Base-by-base conservation (phyloP, 2,797 vertebrate genomes). In the Peromyscus aztecus region DNA sequence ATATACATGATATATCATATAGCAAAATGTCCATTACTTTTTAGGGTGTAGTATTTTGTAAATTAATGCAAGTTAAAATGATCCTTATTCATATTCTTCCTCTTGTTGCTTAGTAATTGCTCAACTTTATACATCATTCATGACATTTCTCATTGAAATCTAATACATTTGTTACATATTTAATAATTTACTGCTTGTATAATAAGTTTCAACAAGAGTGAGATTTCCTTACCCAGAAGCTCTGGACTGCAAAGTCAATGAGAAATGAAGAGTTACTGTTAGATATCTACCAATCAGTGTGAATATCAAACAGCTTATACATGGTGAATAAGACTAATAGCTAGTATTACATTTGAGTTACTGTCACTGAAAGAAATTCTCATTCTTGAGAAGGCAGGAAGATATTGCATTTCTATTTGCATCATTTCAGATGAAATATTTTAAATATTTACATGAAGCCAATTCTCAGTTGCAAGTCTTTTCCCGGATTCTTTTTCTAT, bases 381-480 rank as follows among this genome's bases (percentile, higher is more conserved):
- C 24, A 34, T 85, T 76, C 57, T 57, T 43, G 21, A 52, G 80
- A 88, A 81, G 11, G 34, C 37, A 46, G 29, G 17, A 4, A 88
- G 4, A 14, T 78, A 69, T 61, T 92, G 1, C 2, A 69, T 19
- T 93, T 37, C 11, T 91, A 19, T 19, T 21, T 85, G 5, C n/a
- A 94, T 10, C 9, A 95, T 4, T 96, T 90, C n/a, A 94, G 34
- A 82, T 86, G 40, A 76, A 93, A 84, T 81, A 76, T 92, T 89
- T 91, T 93, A 84, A 92, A 77, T 84, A 17, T 90, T 97, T 87
- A 59, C 6, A 90, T 6, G 11, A 86, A 93, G 21, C 37, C 52
- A 93, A 91, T 92, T 92, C 19, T 23, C 40, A 76, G 57, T 61
- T 95, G 16, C 46, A 91, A 91, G 89, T 91, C 31, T 83, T 89